Evolutionary conservation across 2,888 invertebrate genomes (phyloP), one percentile per base, ranked within the genome.

Genomic region (Erynnis tages): DNA sequence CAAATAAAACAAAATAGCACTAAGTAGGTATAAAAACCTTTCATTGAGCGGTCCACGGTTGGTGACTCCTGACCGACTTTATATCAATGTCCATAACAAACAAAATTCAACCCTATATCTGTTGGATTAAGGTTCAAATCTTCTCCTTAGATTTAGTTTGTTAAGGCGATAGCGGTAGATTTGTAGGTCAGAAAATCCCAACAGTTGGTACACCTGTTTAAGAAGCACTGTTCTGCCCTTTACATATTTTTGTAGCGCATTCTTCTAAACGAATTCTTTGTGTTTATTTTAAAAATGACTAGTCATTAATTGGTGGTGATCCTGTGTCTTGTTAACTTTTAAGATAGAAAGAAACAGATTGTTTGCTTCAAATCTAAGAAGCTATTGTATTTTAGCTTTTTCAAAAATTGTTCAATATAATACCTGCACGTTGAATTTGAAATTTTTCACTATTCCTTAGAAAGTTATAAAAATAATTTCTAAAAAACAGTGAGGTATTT

Each of bases 1-100:
- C 71, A 72, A 85, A 87, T 81, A 84, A 84, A 86, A 85, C 84
- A 86, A 87, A 86, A 85, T 80, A 71, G 72, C 70, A 75, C 81
- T 85, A 85, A 86, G 84, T 83, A 84, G 86, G 68, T 62, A 58
- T 61, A 64, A 64, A 61, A 61, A 60, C 55, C 32, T 40, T 63
- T 62, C 63, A 61, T 63, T 61, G 60, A 65, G 25, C 53, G 54
- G 27, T 6, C 41, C 50, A 13, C 11, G 76, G 72, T 72, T 75
- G 63, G 29, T 17, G 29, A 32, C 38, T 11, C 16, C 49, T 54
- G 41, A 45, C 2, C 44, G 5, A 4, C 27, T 44, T 11, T 1
- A 0, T 5, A 3, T 32, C 6, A n/a, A 58, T 54, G 13, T 6
- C 10, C 10, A 11, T 4, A 1, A 32, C n/a, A 40, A 41, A 0